Base-by-base conservation (phyloP, 2,113 vertebrate species). In the Laticauda colubrina region DNA sequence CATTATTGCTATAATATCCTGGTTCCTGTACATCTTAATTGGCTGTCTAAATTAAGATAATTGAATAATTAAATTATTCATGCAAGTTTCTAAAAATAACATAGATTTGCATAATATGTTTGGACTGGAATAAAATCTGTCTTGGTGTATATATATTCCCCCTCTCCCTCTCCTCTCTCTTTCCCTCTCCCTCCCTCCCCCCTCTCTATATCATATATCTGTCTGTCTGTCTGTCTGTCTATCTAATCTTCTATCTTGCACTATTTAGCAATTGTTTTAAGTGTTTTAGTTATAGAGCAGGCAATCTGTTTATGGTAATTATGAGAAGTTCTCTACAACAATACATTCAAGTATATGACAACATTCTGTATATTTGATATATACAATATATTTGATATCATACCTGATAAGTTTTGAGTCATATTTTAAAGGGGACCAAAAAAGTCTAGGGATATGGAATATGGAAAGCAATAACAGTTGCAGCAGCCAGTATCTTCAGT, bases 111-210 rank as follows among this genome's bases (percentile, higher is more conserved):
- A 4, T n/a, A 75, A 75, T 75, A 34, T 34, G 64, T 34, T 75
- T 34, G 2, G n/a, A 18, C n/a, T 69, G n/a, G 14, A 34, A 14
- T n/a, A 75, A 75, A 75, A 75, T n/a, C 0, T 18, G 0, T 69
- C 29, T 29, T 0, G 0, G 59, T 61, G 26, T 61, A 10, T 61
- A 61, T 61, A 29, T 61, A 26, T 9, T 69, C 61, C 1, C 61
- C 14, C 11, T 2, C 29, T 5, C 26, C 4, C 61, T n/a, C 26
- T 14, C 61, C 5, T n/a, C 11, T 4, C 57, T 3, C 57, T 59
- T 1, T 29, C 9, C 0, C 2, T 29, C 24, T 64, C 1, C 3
- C 11, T 29, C 0, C 1, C 29, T 64, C 11, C 61, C 12, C 26
- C 29, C 61, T 11, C 24, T 59, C 55, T 59, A 51, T 51, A 51